A percentile compares a stretch with the other conserved stretches of the same genome.
phyloP scores from a whole-genome alignment of 2,888 invertebrate genomes.

The Tachina lurida region DNA sequence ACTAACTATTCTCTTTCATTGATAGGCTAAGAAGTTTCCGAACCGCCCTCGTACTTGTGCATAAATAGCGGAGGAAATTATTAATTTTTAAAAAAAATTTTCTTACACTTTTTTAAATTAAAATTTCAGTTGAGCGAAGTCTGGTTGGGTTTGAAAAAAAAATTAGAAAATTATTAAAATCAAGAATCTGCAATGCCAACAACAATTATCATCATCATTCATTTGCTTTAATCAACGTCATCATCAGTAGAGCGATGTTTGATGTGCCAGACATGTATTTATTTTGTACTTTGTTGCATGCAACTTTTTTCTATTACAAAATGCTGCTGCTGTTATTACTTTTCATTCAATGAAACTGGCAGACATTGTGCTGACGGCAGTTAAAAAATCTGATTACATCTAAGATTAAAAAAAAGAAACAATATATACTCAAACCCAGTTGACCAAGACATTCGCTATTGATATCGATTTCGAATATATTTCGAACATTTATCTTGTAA shows the following conservation, averaged over 20 bases:
- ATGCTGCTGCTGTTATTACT: background rate
- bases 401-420: too few species aligned
- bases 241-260: background rate
- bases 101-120: background rate
- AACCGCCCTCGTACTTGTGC: too few species aligned
- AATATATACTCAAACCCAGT: too few species aligned
- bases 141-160: background rate
- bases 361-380: slow-evolving; percentile 31
- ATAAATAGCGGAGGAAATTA: slow-evolving; percentile 27
- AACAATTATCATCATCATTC: slow-evolving; percentile 7
- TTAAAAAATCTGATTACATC: background rate
- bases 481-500: too few species aligned
- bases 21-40: too few species aligned
- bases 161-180: background rate
- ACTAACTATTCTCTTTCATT: too few species aligned
- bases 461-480: too few species aligned
- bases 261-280: slow-evolving; percentile 8
- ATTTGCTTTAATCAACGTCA: background rate
- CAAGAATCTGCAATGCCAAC: slow-evolving; percentile 12
- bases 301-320: background rate
- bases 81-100: background rate
- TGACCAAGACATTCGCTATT: too few species aligned
- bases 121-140: slow-evolving; percentile 16
- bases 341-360: slow-evolving; percentile 4
- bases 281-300: slow-evolving; percentile 16